Evolutionary conservation across 2,888 invertebrate species (phyloP), one percentile per base, ranked within the genome.

Genomic region (Aspidapion aeneum): DNA sequence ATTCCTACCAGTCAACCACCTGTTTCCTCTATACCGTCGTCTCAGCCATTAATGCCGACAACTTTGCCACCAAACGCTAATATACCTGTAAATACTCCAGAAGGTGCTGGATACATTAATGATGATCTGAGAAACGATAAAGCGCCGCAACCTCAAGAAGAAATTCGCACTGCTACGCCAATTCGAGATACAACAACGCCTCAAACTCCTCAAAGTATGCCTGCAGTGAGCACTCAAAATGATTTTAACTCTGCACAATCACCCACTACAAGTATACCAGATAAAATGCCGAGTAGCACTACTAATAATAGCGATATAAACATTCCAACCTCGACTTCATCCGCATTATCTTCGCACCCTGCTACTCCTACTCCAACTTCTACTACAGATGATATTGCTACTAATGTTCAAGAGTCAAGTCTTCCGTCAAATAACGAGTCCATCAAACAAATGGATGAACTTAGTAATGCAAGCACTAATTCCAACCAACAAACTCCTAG

Each of bases 401-500:
- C 74, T 3, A 79, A 77, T 66, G 70, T 70, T 21, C 78, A 78
- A 69, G 78, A 78, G 60, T 70, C 75, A 58, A 77, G 77, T 78
- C 78, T 78, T 74, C 78, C 79, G 51, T 74, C 78, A 17, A 78
- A 75, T 67, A 74, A 73, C 50, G 77, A 76, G 63, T 74, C 74
- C 48, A 70, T 74, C 19, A 77, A 75, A 69, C 74, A 74, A 22
- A 69, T 73, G 2, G 77, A 78, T 67, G 78, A 79, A 65, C 70
- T 73, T 64, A 76, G 74, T 66, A 76, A 77, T 65, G 74, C 75
- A 50, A 76, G 74, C 62, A 74, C 74, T 58, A 73, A 74, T 60
- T 74, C 76, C 65, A 82, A 83, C 78, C 78, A 80, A 60, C 81
- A 83, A 48, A 79, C 81, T 74, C 82, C 82, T 64, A 77, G 75